These are phyloP conservation scores for Pristionchus exspectatus DNA, from an alignment of 2,888 invertebrate genomes.

Conservation along the genomic window DNA sequence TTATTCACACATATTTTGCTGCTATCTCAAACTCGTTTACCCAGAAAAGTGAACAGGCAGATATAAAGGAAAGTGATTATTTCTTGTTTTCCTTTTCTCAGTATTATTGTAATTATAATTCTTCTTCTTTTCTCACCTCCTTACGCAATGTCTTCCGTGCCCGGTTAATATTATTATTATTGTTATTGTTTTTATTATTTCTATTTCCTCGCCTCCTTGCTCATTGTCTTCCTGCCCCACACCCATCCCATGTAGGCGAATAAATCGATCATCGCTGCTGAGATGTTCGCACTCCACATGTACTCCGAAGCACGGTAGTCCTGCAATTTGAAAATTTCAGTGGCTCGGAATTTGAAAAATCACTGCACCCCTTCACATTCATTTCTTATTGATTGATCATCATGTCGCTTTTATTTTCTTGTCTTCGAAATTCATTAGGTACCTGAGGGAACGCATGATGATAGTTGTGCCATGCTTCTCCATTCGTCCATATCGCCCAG, in stretches of 20 bases:
- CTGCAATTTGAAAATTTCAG: constrained; percentile 42
- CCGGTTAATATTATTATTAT: neutral
- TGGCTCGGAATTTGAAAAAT: no score
- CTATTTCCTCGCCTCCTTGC: constrained; percentile 24
- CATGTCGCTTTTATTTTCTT: no score
- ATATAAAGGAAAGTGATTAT: no score
- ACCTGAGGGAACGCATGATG: constrained; percentile 82
- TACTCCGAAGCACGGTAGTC: constrained; percentile 77
- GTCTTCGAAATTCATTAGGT: neutral
- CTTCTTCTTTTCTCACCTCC: neutral
- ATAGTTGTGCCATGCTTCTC: constrained; percentile 81
- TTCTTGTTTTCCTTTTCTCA: no score
- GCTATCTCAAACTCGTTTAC: no score
- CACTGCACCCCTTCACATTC: no score
- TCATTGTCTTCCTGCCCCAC: constrained; percentile 54
- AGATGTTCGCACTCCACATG: constrained; percentile 70
- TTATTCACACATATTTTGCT: neutral
- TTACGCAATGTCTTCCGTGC: constrained; percentile 51
- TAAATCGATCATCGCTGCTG: constrained; percentile 72
- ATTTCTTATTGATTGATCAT: no score
- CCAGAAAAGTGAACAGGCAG: no score
- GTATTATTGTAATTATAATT: no score
- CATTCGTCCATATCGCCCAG: constrained; percentile 76
- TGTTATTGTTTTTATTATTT: no score
- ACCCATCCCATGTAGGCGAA: constrained; percentile 61